phyloP scores from a whole-genome alignment of 2,113 vertebrate species.

The Drymodes brunneopygia region DNA sequence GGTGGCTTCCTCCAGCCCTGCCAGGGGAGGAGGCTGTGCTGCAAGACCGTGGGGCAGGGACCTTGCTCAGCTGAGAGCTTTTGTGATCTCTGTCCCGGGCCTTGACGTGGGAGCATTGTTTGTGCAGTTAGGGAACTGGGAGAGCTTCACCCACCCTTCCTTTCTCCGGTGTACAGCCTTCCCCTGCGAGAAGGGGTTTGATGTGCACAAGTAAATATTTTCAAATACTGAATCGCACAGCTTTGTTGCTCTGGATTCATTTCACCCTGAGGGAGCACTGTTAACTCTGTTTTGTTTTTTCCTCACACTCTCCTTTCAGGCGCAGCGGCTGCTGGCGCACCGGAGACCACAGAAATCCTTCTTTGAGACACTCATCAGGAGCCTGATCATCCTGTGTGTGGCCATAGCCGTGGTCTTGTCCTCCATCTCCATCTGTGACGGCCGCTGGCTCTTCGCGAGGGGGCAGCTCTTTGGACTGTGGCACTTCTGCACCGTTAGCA shows the following conservation, averaged over 20 bases:
- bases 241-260: not conserved
- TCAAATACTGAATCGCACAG: not conserved
- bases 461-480: conserved; percentile 76
- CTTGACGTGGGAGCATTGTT: not conserved
- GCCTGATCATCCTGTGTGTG: conserved; percentile 75
- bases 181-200: not conserved
- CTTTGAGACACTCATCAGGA: conserved; percentile 74
- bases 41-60: not conserved
- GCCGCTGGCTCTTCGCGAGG: conserved; percentile 74
- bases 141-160: not conserved
- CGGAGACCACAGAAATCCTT: conserved; percentile 53
- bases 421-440: conserved; percentile 78
- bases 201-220: not conserved
- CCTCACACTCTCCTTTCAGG: not conserved
- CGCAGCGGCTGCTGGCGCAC: not conserved
- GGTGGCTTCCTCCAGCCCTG: not conserved
- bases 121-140: not conserved
- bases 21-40: not conserved
- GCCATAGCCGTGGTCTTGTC: conserved; percentile 75
- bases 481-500: conserved; percentile 72
- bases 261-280: not conserved
- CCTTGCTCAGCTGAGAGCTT: not conserved
- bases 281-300: not conserved
- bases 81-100: not conserved
- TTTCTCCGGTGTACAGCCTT: not conserved